These are phyloP conservation scores for Therioaphis trifolii DNA, from an alignment of 2,888 invertebrate genomes.

Conservation along the genomic window DNA sequence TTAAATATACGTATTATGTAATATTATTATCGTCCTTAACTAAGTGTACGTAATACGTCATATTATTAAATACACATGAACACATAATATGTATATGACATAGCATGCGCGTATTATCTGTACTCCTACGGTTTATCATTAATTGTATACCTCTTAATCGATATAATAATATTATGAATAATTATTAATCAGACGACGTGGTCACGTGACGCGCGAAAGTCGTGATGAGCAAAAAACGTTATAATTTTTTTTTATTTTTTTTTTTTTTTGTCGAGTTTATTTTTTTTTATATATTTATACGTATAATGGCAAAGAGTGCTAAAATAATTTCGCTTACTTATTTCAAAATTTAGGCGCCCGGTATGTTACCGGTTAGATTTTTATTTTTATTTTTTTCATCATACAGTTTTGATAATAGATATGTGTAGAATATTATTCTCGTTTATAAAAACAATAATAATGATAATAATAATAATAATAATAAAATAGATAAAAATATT, in stretches of 20 bases:
- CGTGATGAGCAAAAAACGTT: neutral
- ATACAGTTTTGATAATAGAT: constrained; percentile 20
- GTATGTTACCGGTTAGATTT: too few relatives aligned
- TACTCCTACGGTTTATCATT: too few relatives aligned
- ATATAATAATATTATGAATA: too few relatives aligned
- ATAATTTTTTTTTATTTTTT: neutral
- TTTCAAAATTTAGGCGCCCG: too few relatives aligned
- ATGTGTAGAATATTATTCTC: constrained; percentile 42
- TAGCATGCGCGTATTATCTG: too few relatives aligned
- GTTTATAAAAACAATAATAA: constrained; percentile 2
- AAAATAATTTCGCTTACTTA: neutral
- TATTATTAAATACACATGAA: too few relatives aligned
- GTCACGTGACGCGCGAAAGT: neutral
- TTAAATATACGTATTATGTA: too few relatives aligned
- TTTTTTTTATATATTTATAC: neutral
- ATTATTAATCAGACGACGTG: neutral
- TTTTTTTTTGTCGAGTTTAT: neutral
- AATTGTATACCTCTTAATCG: too few relatives aligned
- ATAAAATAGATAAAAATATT: neutral
- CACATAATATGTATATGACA: too few relatives aligned
- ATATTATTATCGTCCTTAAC: neutral
- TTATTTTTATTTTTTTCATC: too few relatives aligned
- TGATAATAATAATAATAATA: neutral
- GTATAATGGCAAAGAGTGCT: neutral
- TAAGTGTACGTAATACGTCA: too few relatives aligned